Conservation (phyloP, 2,113 vertebrate genomes). For the Mesembrinibis cayennensis region DNA sequence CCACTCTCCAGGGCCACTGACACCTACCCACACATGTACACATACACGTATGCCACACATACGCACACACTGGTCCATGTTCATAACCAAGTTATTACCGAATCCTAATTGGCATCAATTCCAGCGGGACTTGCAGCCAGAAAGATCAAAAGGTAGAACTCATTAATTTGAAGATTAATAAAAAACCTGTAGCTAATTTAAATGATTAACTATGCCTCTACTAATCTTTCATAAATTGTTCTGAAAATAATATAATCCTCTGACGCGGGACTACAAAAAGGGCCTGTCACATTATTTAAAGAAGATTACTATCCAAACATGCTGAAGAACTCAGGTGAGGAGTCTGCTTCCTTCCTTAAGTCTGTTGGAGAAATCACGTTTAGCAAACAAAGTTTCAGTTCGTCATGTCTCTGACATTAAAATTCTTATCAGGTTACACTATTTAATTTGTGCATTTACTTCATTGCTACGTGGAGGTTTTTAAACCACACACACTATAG, state of each 20-base stretch:
- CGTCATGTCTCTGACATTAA: background rate
- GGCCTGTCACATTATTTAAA: background rate
- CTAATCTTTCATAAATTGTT: constrained; percentile 43
- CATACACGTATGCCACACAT: background rate
- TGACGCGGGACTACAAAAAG: background rate
- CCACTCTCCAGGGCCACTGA: background rate
- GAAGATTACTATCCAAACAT: constrained; percentile 27
- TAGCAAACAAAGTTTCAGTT: background rate
- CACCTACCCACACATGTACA: background rate
- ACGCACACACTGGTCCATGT: background rate
- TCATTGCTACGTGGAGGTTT: background rate
- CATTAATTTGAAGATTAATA: constrained; percentile 41
- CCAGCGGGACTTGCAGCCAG: background rate
- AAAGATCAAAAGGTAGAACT: constrained; percentile 50
- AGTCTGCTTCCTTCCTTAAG: background rate
- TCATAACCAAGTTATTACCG: background rate
- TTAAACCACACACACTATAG: background rate
- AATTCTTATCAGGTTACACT: background rate
- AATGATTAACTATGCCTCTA: constrained; percentile 34
- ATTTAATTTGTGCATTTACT: background rate
- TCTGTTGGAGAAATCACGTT: background rate
- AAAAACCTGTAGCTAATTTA: constrained; percentile 22
- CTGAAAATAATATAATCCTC: constrained; percentile 42
- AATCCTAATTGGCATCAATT: constrained; percentile 4
- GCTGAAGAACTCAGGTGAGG: background rate